A percentile compares a stretch with the other conserved stretches of the same genome.
Evolutionary conservation across 2,888 invertebrate genomes (phyloP).

Genomic region (Boloria euphrosyne): DNA sequence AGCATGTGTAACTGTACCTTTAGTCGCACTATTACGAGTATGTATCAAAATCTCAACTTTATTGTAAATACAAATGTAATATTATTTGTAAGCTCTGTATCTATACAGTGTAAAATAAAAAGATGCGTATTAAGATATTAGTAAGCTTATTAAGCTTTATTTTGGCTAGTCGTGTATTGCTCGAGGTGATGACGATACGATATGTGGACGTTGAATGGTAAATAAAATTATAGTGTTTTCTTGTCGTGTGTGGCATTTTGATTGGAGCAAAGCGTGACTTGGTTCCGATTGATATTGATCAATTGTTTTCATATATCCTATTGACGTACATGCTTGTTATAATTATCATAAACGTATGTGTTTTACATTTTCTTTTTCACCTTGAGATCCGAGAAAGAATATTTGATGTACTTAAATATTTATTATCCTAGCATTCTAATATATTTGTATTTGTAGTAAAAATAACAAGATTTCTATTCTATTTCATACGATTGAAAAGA

Average conservation of each 20-base stretch:
- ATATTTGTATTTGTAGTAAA: too few relatives aligned
- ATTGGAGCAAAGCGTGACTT: conserved; percentile 41
- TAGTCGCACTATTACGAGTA: too few relatives aligned
- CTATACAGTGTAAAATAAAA: not conserved
- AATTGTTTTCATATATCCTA: conserved; percentile 26
- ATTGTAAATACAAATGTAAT: not conserved
- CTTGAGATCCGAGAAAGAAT: too few relatives aligned
- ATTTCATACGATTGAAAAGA: too few relatives aligned
- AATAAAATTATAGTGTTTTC: conserved; percentile 58
- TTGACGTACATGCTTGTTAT: not conserved
- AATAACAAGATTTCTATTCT: too few relatives aligned
- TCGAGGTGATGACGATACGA: conserved; percentile 66
- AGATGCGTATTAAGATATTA: not conserved
- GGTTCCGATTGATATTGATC: conserved; percentile 35
- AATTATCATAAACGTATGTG: not conserved
- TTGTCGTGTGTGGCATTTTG: conserved; percentile 59
- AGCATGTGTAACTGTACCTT: too few relatives aligned
- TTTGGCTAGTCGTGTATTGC: conserved; percentile 72
- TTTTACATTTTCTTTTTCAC: too few relatives aligned
- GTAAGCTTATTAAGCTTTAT: conserved; percentile 57
- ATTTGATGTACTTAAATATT: too few relatives aligned
- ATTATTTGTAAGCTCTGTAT: not conserved
- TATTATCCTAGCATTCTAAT: too few relatives aligned
- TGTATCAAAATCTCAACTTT: too few relatives aligned
- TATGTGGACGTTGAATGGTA: conserved; percentile 57